Conservation (phyloP, 1,140 invertebrate species). For the Atta cephalotes region DNA sequence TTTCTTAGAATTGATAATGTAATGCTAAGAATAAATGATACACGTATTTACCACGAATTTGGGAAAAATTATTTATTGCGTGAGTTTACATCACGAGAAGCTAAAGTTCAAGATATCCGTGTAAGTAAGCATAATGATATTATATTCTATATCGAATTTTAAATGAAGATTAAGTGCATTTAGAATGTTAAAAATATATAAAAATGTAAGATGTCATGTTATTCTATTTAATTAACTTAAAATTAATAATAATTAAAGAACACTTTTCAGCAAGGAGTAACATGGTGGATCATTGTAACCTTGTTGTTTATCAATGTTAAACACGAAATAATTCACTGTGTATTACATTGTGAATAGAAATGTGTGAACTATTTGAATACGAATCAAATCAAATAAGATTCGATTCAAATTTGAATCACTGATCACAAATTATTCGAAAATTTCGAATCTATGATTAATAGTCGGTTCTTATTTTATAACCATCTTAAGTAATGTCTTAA, state of each 20-base stretch:
- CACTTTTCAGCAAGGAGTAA: too few relatives aligned
- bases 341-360: too few relatives aligned
- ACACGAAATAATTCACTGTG: too few relatives aligned
- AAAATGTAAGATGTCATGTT: neutral
- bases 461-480: too few relatives aligned
- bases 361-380: too few relatives aligned
- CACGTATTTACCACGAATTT: slow-evolving; percentile 95
- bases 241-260: neutral
- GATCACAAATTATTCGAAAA: too few relatives aligned
- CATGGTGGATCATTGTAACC: too few relatives aligned
- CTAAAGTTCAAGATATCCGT: slow-evolving; percentile 88
- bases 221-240: neutral
- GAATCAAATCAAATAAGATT: too few relatives aligned
- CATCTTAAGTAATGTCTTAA: too few relatives aligned
- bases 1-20: slow-evolving; percentile 98
- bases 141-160: neutral
- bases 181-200: neutral
- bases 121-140: slow-evolving; percentile 74
- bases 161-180: neutral
- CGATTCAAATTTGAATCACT: too few relatives aligned
- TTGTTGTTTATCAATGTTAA: too few relatives aligned
- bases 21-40: slow-evolving; percentile 95
- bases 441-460: too few relatives aligned
- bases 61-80: slow-evolving; percentile 91
- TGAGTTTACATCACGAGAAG: slow-evolving; percentile 92